These are phyloP conservation scores for Pangasius mekongensis DNA, from an alignment of 2,797 vertebrate species.

Conservation along the genomic window DNA sequence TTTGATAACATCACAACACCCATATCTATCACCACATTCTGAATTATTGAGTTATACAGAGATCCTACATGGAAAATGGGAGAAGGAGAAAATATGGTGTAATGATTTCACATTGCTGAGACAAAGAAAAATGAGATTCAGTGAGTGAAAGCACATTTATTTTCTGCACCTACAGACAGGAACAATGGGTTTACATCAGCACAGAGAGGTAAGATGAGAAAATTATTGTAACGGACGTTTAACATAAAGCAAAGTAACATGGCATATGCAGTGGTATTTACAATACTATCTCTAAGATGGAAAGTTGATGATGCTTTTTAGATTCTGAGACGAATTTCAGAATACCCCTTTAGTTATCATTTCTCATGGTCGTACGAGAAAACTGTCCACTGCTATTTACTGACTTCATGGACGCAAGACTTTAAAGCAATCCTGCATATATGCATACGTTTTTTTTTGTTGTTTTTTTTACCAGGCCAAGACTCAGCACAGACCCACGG, in stretches of 20 bases:
- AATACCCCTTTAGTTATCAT: not conserved
- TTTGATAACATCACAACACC: constrained; percentile 20
- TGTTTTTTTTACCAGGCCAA: not conserved
- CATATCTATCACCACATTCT: constrained; percentile 2
- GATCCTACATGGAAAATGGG: not conserved
- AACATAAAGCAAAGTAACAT: not conserved
- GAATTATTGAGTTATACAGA: constrained; percentile 16
- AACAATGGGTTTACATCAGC: constrained; percentile 2
- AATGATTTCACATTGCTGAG: constrained; percentile 19
- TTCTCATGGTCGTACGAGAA: not conserved
- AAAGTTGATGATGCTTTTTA: not conserved
- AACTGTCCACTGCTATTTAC: not conserved
- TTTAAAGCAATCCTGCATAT: not conserved
- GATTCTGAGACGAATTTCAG: no score
- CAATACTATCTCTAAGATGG: not conserved
- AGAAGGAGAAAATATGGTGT: not conserved
- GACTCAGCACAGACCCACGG: not conserved
- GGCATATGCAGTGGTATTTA: not conserved
- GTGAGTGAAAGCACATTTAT: not conserved
- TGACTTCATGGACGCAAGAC: not conserved
- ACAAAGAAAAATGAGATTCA: constrained; percentile 13
- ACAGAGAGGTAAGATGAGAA: not conserved
- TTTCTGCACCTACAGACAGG: not conserved
- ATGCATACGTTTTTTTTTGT: not conserved
- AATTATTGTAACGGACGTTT: not conserved